Conservation (phyloP, 2,113 vertebrate species). For the Xenotilapia leptura region DNA sequence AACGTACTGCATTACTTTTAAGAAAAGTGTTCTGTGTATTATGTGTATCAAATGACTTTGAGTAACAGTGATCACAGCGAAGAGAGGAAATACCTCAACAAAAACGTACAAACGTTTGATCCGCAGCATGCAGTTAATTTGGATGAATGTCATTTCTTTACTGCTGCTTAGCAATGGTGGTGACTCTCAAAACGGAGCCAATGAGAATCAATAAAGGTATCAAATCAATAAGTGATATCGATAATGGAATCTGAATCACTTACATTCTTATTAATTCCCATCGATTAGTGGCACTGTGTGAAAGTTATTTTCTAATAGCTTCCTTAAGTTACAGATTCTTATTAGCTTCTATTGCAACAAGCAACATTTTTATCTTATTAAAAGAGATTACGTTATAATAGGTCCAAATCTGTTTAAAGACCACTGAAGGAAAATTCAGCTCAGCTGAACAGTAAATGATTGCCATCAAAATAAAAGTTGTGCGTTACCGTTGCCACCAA, state of each 20-base stretch:
- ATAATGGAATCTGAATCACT: background rate
- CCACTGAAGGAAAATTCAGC: background rate
- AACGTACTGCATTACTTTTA: background rate
- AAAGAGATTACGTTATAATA: background rate
- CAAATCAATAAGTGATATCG: background rate
- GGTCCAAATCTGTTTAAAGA: background rate
- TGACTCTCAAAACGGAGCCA: background rate
- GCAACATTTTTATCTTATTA: background rate
- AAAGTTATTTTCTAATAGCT: background rate
- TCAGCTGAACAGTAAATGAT: background rate
- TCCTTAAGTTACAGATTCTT: background rate
- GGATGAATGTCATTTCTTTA: background rate
- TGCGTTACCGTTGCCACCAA: background rate
- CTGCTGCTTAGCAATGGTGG: background rate
- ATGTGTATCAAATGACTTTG: background rate
- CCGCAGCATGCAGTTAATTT: background rate
- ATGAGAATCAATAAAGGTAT: background rate
- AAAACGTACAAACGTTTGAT: background rate
- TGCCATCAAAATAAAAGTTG: background rate
- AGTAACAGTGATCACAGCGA: background rate
- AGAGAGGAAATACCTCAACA: background rate
- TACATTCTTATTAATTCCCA: background rate
- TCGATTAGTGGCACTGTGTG: background rate
- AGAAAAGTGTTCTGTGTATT: background rate
- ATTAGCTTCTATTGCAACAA: background rate